Conservation (phyloP, 2,888 invertebrate species). For the Colostygia pectinataria region DNA sequence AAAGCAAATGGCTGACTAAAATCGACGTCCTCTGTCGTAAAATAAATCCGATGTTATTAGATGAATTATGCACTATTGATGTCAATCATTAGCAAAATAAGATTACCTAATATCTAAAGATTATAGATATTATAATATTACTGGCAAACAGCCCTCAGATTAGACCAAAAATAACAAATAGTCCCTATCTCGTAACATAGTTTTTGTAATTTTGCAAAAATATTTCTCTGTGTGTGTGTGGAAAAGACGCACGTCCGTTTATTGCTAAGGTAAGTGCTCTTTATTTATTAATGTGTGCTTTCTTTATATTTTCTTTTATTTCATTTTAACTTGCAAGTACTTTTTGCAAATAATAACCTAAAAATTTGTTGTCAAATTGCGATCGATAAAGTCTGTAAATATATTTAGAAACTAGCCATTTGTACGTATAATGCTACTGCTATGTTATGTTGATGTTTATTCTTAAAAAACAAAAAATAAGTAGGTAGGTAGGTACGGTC, state of each 20-base stretch:
- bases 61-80: constrained; percentile 84
- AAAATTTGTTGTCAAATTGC: constrained; percentile 17
- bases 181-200: constrained; percentile 62
- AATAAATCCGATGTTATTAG: constrained; percentile 83
- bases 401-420: too few species aligned
- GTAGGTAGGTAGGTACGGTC: too few species aligned
- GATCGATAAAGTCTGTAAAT: background rate
- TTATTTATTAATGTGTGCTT: constrained; percentile 43
- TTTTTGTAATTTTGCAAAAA: constrained; percentile 59
- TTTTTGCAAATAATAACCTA: constrained; percentile 16
- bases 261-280: constrained; percentile 65
- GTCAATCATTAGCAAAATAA: constrained; percentile 83
- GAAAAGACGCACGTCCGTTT: constrained; percentile 69
- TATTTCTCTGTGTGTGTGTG: constrained; percentile 48
- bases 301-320: constrained; percentile 18
- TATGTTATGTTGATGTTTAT: too few species aligned
- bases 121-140: constrained; percentile 66
- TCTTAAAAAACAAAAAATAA: too few species aligned
- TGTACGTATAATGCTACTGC: too few species aligned
- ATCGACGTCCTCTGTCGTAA: constrained; percentile 72
- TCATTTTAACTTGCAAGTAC: constrained; percentile 8
- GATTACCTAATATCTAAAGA: constrained; percentile 65
- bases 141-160: constrained; percentile 57
- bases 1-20: constrained; percentile 83
- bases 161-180: constrained; percentile 49